Percentiles rank a stretch among this genome's conserved stretches.
Evolutionary conservation across 1,140 invertebrate genomes (phyloP).

Genomic region (Mya arenaria): DNA sequence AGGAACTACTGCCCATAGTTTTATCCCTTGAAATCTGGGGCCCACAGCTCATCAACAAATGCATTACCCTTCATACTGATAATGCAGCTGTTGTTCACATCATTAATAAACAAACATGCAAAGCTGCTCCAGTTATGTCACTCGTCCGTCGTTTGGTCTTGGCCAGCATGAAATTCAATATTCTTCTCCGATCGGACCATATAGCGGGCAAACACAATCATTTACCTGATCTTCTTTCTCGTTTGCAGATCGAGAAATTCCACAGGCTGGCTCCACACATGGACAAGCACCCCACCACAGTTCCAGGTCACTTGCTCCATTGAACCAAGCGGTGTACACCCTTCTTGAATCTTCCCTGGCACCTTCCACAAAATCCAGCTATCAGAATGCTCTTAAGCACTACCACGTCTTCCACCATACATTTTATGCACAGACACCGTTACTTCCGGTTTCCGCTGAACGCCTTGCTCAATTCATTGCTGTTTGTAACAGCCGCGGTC

Average conservation of each 20-base stretch:
- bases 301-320: conserved; percentile 17
- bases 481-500: neutral
- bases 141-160: conserved; percentile 45
- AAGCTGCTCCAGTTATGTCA: conserved; percentile 21
- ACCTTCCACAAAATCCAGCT: conserved; percentile 23
- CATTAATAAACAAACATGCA: conserved; percentile 49
- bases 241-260: conserved; percentile 45
- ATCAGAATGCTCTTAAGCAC: conserved; percentile 12
- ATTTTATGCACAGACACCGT: neutral
- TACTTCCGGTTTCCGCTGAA: neutral
- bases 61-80: conserved; percentile 47
- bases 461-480: conserved; percentile 45
- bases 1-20: conserved; percentile 55
- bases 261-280: neutral
- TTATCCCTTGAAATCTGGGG: conserved; percentile 48
- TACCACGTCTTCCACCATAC: conserved; percentile 15
- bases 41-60: conserved; percentile 1
- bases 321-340: conserved; percentile 6
- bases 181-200: conserved; percentile 31
- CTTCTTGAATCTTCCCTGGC: conserved; percentile 11
- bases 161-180: conserved; percentile 39
- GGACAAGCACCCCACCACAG: conserved; percentile 24
- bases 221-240: conserved; percentile 50
- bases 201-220: conserved; percentile 46
- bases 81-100: conserved; percentile 47